Conservation (phyloP, 1,140 invertebrate species). For the Drosophila oshimai region DNA sequence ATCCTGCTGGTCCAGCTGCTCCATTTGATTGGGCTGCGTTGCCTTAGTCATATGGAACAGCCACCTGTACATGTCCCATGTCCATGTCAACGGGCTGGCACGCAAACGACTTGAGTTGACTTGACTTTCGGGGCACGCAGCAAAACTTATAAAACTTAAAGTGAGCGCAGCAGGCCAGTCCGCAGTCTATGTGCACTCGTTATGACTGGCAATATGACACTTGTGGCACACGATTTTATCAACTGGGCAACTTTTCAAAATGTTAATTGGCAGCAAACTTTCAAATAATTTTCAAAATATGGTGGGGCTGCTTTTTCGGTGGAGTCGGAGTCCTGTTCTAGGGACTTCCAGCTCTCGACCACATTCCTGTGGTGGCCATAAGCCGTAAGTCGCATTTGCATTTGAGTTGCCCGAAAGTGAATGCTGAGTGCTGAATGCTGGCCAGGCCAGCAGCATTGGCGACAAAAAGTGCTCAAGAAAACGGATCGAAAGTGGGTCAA, state of each 20-base stretch:
- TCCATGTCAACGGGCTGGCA: constrained; percentile 1
- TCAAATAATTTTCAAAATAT: constrained; percentile 36
- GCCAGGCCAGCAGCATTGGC: constrained; percentile 31
- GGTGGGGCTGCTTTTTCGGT: no score
- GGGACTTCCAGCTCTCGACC: not conserved
- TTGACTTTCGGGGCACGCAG: constrained; percentile 35
- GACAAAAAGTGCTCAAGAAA: constrained; percentile 54
- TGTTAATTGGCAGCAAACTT: constrained; percentile 62
- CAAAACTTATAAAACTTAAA: not conserved
- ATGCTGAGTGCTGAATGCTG: constrained; percentile 64
- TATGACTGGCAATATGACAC: constrained; percentile 54
- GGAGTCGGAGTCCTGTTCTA: constrained; percentile 7
- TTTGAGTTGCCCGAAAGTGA: constrained; percentile 47
- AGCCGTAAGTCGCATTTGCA: constrained; percentile 14
- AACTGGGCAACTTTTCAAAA: constrained; percentile 46
- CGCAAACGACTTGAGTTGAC: not conserved
- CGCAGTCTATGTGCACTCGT: constrained; percentile 14
- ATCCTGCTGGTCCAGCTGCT: not conserved
- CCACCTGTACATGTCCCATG: constrained; percentile 42
- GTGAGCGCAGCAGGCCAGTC: not conserved
- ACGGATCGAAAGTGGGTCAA: constrained; percentile 65
- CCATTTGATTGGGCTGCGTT: not conserved
- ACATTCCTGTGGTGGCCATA: constrained; percentile 23
- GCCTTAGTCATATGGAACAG: constrained; percentile 7
- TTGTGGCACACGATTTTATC: constrained; percentile 55